Conservation (phyloP, 35 echinoderm and acorn worm species). For the Heliocidaris tuberculata region DNA sequence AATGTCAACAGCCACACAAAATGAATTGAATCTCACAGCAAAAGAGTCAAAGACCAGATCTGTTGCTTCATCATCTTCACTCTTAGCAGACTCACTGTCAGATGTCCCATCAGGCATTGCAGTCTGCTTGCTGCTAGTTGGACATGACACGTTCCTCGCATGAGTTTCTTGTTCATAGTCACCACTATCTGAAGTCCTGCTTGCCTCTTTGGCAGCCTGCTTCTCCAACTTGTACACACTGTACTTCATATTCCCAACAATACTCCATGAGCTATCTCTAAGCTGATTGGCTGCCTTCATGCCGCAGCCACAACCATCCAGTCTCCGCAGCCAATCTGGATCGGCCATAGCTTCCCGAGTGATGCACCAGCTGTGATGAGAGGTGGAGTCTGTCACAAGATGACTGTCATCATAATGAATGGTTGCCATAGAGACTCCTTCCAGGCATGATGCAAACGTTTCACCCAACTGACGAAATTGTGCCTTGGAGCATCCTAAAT, state of each 20-base stretch:
- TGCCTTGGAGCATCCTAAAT: conserved; percentile 45
- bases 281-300: conserved; percentile 46
- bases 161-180: neutral
- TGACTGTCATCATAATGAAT: conserved; percentile 25
- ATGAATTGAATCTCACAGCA: conserved; percentile 52
- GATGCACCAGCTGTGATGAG: conserved; percentile 45
- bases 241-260: neutral
- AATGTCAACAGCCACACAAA: conserved; percentile 61
- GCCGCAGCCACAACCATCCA: conserved; percentile 52
- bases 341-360: conserved; percentile 3
- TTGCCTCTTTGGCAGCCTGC: neutral
- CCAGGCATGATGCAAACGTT: conserved; percentile 50
- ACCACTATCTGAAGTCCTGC: neutral
- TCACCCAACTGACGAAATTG: conserved; percentile 31
- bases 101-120: neutral
- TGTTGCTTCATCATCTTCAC: neutral
- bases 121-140: neutral
- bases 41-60: conserved; percentile 48
- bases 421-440: conserved; percentile 39
- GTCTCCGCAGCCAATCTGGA: conserved; percentile 46
- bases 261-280: neutral
- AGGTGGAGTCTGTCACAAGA: conserved; percentile 43
- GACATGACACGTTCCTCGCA: neutral
- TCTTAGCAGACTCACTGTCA: neutral
- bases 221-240: conserved; percentile 15